Percentiles rank a stretch among this genome's conserved stretches.
These are phyloP conservation scores for Ceyx cyanopectus DNA, from an alignment of 2,113 vertebrate species.

Conservation along the genomic window DNA sequence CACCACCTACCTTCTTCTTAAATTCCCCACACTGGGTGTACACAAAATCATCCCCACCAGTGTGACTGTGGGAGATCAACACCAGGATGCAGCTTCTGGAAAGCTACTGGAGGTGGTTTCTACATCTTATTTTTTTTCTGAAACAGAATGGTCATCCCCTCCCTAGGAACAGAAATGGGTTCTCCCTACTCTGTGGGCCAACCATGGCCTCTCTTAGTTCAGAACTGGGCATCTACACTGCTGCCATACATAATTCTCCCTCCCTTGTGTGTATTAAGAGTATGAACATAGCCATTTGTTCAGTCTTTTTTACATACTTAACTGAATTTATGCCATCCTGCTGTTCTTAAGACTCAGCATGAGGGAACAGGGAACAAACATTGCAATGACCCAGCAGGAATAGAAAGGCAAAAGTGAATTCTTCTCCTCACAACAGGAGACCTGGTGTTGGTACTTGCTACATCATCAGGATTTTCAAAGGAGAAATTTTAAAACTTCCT, in stretches of 20 bases:
- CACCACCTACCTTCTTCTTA: constrained; percentile 1
- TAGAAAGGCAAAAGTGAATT: constrained; percentile 39
- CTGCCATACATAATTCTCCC: neutral
- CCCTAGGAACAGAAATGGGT: neutral
- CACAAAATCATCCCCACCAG: neutral
- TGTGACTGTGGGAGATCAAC: rapidly evolving
- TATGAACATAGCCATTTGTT: neutral
- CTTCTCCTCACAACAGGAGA: constrained; percentile 29
- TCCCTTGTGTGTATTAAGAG: neutral
- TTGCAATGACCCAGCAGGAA: constrained; percentile 43
- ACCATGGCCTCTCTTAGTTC: neutral
- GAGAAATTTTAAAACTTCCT: constrained; percentile 57
- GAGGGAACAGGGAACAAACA: constrained; percentile 59
- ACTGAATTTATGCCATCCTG: constrained; percentile 35
- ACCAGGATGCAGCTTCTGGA: neutral
- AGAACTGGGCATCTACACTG: neutral
- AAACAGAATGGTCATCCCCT: neutral
- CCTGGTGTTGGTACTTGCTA: constrained; percentile 50
- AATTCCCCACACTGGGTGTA: neutral
- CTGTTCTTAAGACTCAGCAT: constrained; percentile 25
- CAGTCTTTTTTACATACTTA: constrained; percentile 52
- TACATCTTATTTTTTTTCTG: neutral
- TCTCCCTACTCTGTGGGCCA: neutral
- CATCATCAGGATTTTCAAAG: constrained; percentile 56
- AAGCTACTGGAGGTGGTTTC: neutral